Conservation (phyloP, 1,140 invertebrate genomes). For the Cryptotermes secundus region DNA sequence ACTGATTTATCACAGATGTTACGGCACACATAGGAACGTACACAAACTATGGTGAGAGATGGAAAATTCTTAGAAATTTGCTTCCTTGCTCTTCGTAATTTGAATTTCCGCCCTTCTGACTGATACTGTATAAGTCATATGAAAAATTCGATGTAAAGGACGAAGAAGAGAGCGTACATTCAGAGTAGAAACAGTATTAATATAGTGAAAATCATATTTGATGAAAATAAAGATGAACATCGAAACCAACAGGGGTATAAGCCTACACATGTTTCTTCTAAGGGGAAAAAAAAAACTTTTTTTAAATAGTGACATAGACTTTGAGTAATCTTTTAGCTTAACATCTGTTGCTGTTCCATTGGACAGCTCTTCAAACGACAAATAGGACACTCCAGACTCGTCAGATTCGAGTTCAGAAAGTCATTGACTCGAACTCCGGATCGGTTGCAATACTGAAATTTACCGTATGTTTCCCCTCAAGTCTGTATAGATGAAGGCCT, state of each 20-base stretch:
- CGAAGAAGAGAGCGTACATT: not conserved
- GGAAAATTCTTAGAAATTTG: slow-evolving; percentile 17
- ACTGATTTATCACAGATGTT: slow-evolving; percentile 13
- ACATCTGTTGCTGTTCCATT: no score
- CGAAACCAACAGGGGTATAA: not conserved
- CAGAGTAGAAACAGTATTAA: not conserved
- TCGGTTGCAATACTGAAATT: no score
- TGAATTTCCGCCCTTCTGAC: slow-evolving; percentile 8
- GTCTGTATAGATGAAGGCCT: no score
- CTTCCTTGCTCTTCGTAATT: not conserved
- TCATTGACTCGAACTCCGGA: no score
- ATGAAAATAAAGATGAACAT: not conserved
- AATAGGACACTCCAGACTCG: no score
- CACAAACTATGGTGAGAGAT: slow-evolving; percentile 2
- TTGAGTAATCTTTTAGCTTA: no score
- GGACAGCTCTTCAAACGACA: no score
- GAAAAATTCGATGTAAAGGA: not conserved
- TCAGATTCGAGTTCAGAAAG: no score
- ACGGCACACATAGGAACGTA: not conserved
- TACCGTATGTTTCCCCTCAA: no score
- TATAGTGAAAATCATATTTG: not conserved
- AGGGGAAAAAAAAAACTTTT: no score
- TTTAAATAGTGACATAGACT: no score
- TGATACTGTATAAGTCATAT: slow-evolving; percentile 12
- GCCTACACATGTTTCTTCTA: no score